Conservation (phyloP, 1,140 invertebrate species). For the Contarinia nasturtii region DNA sequence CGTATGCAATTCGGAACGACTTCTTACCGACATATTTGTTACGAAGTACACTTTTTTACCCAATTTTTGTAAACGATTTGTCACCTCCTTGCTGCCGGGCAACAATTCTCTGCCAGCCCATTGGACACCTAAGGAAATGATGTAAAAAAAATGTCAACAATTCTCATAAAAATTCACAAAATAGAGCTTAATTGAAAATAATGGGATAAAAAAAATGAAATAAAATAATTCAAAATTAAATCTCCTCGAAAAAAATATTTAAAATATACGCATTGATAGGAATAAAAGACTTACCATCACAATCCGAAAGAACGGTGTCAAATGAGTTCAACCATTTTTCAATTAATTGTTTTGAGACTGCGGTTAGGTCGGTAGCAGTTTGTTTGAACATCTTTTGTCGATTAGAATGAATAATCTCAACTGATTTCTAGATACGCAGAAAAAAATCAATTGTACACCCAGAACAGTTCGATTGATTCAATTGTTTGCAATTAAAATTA, state of each 20-base stretch:
- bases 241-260: too few species aligned
- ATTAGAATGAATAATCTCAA: too few species aligned
- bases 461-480: too few species aligned
- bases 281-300: conserved; percentile 51
- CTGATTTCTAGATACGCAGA: too few species aligned
- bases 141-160: background rate
- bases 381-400: conserved; percentile 15
- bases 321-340: conserved; percentile 47
- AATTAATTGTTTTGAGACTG: conserved; percentile 28
- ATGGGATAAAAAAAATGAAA: background rate
- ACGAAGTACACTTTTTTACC: conserved; percentile 80
- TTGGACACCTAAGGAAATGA: conserved; percentile 43
- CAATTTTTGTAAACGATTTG: conserved; percentile 45
- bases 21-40: conserved; percentile 88
- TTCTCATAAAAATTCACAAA: background rate
- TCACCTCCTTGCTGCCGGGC: conserved; percentile 42
- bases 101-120: conserved; percentile 60
- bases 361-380: conserved; percentile 16
- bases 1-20: conserved; percentile 49
- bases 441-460: too few species aligned
- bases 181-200: background rate
- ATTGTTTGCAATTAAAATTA: too few species aligned
- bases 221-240: too few species aligned
- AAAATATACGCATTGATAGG: too few species aligned
- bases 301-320: conserved; percentile 62